phyloP scores from a whole-genome alignment of 2,113 vertebrate species.

The Charadrius vociferus region DNA sequence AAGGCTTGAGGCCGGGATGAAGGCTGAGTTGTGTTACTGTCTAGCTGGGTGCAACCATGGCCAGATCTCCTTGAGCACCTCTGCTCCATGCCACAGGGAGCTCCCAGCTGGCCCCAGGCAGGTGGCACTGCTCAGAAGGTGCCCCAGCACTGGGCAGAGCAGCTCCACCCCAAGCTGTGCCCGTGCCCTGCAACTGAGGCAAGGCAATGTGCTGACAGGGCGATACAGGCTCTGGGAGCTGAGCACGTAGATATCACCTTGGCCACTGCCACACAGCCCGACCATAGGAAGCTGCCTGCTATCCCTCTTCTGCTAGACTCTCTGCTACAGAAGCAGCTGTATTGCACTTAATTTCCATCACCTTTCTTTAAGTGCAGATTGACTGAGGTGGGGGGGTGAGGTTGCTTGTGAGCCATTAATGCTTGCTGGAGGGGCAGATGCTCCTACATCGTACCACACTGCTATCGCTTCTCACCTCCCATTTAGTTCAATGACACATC shows the following conservation, averaged over 20 bases:
- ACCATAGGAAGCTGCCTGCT: neutral
- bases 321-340: neutral
- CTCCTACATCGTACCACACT: neutral
- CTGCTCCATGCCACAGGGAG: neutral
- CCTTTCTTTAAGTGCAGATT: neutral
- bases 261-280: neutral
- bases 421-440: neutral
- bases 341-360: neutral
- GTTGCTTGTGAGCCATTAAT: neutral
- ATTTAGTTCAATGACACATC: neutral
- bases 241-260: neutral
- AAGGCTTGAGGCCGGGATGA: neutral
- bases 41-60: fast-evolving
- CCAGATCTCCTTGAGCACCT: neutral
- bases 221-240: neutral
- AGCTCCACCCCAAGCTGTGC: fast-evolving
- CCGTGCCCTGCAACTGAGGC: neutral
- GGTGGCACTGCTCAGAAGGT: neutral
- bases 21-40: neutral
- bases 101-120: neutral
- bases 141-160: neutral
- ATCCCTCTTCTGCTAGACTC: neutral
- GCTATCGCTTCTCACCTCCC: neutral
- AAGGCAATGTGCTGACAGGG: fast-evolving
- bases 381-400: neutral